These are phyloP conservation scores for Ramazzottius varieornatus DNA, from an alignment of 2,888 invertebrate species.

Conservation along the genomic window DNA sequence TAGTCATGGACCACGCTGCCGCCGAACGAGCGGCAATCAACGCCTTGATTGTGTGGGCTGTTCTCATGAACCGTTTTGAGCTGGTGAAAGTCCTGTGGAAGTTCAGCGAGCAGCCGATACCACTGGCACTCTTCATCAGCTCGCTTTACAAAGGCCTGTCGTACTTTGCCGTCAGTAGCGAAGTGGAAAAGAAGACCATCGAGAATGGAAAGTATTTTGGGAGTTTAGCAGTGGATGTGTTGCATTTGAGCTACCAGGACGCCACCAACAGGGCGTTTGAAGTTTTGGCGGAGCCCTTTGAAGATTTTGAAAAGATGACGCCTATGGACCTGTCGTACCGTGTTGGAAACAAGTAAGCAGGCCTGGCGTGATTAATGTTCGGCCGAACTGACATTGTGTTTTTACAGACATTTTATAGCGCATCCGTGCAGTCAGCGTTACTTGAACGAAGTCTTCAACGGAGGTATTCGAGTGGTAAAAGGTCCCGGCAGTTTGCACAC, in stretches of 20 bases:
- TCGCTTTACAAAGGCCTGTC: constrained; percentile 10
- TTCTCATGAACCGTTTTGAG: constrained; percentile 11
- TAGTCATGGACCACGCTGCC: constrained; percentile 10
- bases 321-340: constrained; percentile 18
- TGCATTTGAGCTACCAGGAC: constrained; percentile 9
- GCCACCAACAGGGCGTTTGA: constrained; percentile 15
- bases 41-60: constrained; percentile 13
- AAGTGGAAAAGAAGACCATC: constrained; percentile 13
- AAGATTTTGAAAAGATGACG: constrained; percentile 17
- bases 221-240: constrained; percentile 12
- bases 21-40: constrained; percentile 13
- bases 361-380: not conserved
- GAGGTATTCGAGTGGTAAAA: constrained; percentile 18
- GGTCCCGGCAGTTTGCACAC: constrained; percentile 13
- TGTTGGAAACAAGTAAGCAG: constrained; percentile 12
- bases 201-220: constrained; percentile 16
- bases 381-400: too few species aligned
- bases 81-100: constrained; percentile 12
- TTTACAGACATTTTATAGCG: constrained; percentile 20
- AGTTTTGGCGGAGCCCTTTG: constrained; percentile 14
- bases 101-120: constrained; percentile 14
- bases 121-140: constrained; percentile 14
- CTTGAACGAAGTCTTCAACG: constrained; percentile 24
- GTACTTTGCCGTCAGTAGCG: constrained; percentile 11
- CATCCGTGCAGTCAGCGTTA: constrained; percentile 28